phyloP scores from a whole-genome alignment of 2,888 invertebrate species.

The Petrophora chlorosata region DNA sequence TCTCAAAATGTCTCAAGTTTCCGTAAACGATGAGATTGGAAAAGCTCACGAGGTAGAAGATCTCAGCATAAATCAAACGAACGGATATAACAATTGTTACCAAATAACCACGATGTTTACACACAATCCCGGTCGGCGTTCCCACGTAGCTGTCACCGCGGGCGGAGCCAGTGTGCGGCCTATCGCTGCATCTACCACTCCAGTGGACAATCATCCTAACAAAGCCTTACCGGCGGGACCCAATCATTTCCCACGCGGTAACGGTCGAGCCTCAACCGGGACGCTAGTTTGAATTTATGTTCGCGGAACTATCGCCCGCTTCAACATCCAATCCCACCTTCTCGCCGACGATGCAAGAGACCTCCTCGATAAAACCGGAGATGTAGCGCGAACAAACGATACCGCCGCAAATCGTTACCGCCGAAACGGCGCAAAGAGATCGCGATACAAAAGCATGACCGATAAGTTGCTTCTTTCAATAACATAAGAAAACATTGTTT shows the following conservation, averaged over 20 bases:
- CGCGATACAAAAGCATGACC: slow-evolving; percentile 79
- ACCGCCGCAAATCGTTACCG: slow-evolving; percentile 44
- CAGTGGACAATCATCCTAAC: slow-evolving; percentile 82
- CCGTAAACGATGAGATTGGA: slow-evolving; percentile 4
- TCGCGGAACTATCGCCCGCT: slow-evolving; percentile 61
- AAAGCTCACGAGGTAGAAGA: slow-evolving; percentile 19
- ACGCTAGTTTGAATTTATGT: slow-evolving; percentile 76
- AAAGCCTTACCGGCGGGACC: slow-evolving; percentile 75
- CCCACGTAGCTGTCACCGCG: slow-evolving; percentile 80
- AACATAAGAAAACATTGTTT: slow-evolving; percentile 78
- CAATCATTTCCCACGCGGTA: slow-evolving; percentile 83
- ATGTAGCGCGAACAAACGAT: slow-evolving; percentile 60
- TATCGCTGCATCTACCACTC: slow-evolving; percentile 80
- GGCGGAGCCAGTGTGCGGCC: slow-evolving; percentile 60
- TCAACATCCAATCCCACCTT: slow-evolving; percentile 63
- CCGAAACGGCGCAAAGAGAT: slow-evolving; percentile 67
- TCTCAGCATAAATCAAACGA: slow-evolving; percentile 44
- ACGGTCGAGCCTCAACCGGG: slow-evolving; percentile 74
- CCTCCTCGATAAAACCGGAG: slow-evolving; percentile 54
- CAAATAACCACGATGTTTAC: slow-evolving; percentile 62
- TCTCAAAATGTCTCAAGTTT: slow-evolving; percentile 1
- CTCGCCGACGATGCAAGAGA: slow-evolving; percentile 48
- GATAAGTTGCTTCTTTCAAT: slow-evolving; percentile 78
- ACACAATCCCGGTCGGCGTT: slow-evolving; percentile 68
- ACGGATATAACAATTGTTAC: slow-evolving; percentile 55